Evolutionary conservation across 2,113 vertebrate species (phyloP).

Genomic region (Nyctereutes procyonoides): DNA sequence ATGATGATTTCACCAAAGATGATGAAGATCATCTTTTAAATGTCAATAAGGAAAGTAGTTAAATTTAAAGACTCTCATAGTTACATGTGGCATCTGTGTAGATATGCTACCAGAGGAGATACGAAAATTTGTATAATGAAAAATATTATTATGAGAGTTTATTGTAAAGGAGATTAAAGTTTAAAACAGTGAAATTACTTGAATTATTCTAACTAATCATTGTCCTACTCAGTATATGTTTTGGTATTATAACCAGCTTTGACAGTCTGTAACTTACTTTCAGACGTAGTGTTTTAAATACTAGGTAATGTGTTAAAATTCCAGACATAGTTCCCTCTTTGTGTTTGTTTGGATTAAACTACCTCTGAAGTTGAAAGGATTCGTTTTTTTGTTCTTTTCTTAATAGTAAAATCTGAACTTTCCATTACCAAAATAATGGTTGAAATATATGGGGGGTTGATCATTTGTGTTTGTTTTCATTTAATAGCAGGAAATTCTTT

Average conservation of each 20-base stretch:
- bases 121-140: conserved; percentile 24
- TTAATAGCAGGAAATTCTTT: conserved; percentile 96
- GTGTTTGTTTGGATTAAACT: conserved; percentile 4
- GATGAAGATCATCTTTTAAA: conserved; percentile 22
- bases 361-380: not conserved
- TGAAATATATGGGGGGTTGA: not conserved
- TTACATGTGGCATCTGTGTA: not conserved
- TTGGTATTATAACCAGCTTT: not conserved
- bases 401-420: conserved; percentile 13
- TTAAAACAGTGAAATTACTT: conserved; percentile 50
- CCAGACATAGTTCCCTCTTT: conserved; percentile 6
- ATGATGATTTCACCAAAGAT: not conserved
- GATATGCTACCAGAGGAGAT: not conserved
- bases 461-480: conserved; percentile 56
- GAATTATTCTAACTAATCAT: conserved; percentile 21
- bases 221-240: not conserved
- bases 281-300: not conserved
- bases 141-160: not conserved
- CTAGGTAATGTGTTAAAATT: conserved; percentile 49
- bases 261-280: conserved; percentile 35
- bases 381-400: conserved; percentile 24
- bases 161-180: conserved; percentile 24
- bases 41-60: not conserved
- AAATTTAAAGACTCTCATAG: not conserved
- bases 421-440: not conserved